Evolutionary conservation across 2,113 vertebrate species (phyloP).

Genomic region (Pundamilia nyererei): DNA sequence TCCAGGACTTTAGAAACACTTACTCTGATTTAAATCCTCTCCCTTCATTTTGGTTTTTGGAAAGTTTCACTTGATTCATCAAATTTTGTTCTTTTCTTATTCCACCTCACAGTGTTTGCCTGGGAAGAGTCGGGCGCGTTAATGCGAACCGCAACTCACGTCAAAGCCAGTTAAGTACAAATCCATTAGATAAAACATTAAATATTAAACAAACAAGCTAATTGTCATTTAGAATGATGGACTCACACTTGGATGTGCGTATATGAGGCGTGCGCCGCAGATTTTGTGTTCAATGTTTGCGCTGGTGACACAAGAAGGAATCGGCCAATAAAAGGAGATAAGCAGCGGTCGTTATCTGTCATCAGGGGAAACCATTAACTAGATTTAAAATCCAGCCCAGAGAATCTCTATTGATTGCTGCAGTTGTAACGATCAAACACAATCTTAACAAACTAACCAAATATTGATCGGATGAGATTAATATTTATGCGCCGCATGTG

Average conservation of each 20-base stretch:
- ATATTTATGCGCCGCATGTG: background rate
- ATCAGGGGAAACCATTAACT: conserved; percentile 5
- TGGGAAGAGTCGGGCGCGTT: background rate
- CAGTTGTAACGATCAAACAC: conserved; percentile 3
- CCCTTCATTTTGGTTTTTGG: background rate
- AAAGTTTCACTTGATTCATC: background rate
- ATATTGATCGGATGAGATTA: background rate
- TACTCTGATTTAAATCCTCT: background rate
- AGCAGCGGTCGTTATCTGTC: conserved; percentile 13
- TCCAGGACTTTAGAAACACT: background rate
- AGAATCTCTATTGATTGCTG: conserved; percentile 8
- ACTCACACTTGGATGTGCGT: background rate
- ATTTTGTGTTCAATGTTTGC: background rate
- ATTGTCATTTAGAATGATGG: background rate
- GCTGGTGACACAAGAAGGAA: background rate
- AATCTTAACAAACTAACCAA: background rate
- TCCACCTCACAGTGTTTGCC: background rate
- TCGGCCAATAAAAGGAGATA: conserved; percentile 24
- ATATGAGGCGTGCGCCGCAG: background rate
- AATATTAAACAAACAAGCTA: conserved; percentile 16
- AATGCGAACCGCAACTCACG: background rate
- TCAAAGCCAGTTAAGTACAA: background rate
- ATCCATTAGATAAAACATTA: conserved; percentile 35
- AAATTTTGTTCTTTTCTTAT: background rate
- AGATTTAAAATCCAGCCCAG: background rate